Evolutionary conservation across 2,113 vertebrate genomes (phyloP), one percentile per base, ranked within the genome.

Genomic region (Sylvicapra grimmia): DNA sequence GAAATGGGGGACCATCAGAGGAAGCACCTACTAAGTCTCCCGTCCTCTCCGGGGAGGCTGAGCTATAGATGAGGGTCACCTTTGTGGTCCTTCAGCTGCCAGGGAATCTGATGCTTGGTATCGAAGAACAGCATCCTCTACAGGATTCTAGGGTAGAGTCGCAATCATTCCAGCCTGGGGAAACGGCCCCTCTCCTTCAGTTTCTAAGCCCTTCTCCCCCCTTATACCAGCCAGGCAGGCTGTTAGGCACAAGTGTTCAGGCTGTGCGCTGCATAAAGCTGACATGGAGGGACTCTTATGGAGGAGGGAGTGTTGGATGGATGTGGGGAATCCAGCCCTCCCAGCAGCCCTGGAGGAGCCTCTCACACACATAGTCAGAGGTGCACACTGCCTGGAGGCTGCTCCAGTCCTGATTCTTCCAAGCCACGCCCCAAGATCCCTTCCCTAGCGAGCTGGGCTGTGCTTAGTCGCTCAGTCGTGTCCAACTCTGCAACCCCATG

Each of bases 401-500:
- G 65, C 40, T 94, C 27, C 92, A 72, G 5, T n/a, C 58, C 90
- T 13, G 0, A 40, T 12, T 90, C 87, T 77, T 82, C 58, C 65
- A 51, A 27, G 36, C 40, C 3, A 10, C 1, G 18, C 80, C 72
- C 40, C 44, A 25, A 93, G 56, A 13, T 44, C 79, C 44, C 56
- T 83, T 75, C 58, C 79, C 33, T 29, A 51, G 3, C 25, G 36
- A 94, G 56, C 44, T 87, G 19, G 40, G n/a, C 68, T 23, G 19
- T 23, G 19, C 36, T 75, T 75, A 40, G 21, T 75, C 0, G 0
- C 68, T 75, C 68, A 2, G 68, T 75, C 21, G 0, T 72, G 68
- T 40, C 36, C 0, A 0, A 40, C n/a, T 75, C n/a, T 75, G n/a
- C 68, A 25, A 75, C n/a, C n/a, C 36, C 68, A 40, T 6, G 36